Evolutionary conservation across 2,113 vertebrate genomes (phyloP), one percentile per base, ranked within the genome.

Genomic region (Halcyon malimbica): DNA sequence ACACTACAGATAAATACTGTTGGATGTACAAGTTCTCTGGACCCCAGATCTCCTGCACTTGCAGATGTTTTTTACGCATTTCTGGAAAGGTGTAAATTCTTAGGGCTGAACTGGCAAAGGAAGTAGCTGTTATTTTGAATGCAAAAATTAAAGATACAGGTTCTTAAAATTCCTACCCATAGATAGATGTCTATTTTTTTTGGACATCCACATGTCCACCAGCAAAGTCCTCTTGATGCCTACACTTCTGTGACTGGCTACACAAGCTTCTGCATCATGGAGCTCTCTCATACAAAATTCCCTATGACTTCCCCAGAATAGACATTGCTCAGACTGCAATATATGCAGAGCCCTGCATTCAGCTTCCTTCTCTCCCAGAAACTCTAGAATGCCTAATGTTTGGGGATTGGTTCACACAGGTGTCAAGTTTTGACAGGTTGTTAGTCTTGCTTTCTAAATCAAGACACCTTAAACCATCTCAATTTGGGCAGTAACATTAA

Each of bases 301-400:
- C 19, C 18, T 33, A 31, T 33, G 42, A 33, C 13, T 51, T 68
- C 33, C 31, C 37, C 42, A 59, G 28, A 89, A 37, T 0, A 53
- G 13, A 4, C 14, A 25, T 1, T 74, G 24, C 41, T 53, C 35
- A 73, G 16, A 39, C 26, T 0, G 0, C 15, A 24, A 33, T 50
- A 31, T 6, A 4, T 13, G 11, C 37, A 84, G 31, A 70, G 50
- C 13, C 56, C 59, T 54, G 29, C 13, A 51, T 46, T 71, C 26
- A 80, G 13, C 50, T 77, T 17, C n/a, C 50, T 70, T 42, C 28
- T 74, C 35, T 67, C 44, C 44, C 54, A 62, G 33, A 78, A 6
- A 9, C 21, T 37, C 56, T 39, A 9, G 5, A 60, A 15, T 11
- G 5, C 11, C 35, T 35, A 11, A n/a, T 5, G 8, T 54, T 83